Evolutionary conservation across 2,797 vertebrate genomes (phyloP).

Genomic region (Mus caroli): DNA sequence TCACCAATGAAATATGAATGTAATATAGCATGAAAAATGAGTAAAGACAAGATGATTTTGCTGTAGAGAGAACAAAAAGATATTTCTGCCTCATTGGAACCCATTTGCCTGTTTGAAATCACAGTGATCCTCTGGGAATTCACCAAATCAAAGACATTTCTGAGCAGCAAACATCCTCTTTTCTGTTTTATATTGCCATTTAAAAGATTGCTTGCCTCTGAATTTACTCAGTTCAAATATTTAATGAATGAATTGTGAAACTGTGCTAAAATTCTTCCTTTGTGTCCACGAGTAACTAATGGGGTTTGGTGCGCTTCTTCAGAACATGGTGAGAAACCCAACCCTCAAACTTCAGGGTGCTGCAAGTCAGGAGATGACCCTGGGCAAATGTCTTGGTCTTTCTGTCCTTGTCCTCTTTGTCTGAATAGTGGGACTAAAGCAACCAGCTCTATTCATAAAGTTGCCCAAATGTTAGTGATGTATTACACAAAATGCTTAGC

Average conservation of each 20-base stretch:
- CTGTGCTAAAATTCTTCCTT: slow-evolving; percentile 10
- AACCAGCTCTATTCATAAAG: slow-evolving; percentile 26
- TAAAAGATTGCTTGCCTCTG: slow-evolving; percentile 49
- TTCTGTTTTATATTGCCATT: slow-evolving; percentile 44
- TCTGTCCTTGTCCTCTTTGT: slow-evolving; percentile 1
- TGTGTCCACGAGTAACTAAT: background rate
- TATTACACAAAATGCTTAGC: slow-evolving; percentile 52
- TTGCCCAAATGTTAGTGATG: slow-evolving; percentile 30
- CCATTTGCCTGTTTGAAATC: slow-evolving; percentile 60
- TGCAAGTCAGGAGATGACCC: background rate
- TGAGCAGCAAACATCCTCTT: slow-evolving; percentile 17
- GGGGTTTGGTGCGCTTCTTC: background rate
- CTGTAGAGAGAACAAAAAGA: slow-evolving; percentile 19
- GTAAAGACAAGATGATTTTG: slow-evolving; percentile 43
- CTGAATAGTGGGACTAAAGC: slow-evolving; percentile 41
- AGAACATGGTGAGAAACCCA: slow-evolving; percentile 8
- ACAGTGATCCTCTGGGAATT: slow-evolving; percentile 52
- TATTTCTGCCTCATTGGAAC: slow-evolving; percentile 68
- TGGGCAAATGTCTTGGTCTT: background rate
- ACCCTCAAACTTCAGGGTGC: background rate
- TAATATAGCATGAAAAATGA: slow-evolving; percentile 60
- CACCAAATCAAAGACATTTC: slow-evolving; percentile 47
- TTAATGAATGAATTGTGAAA: slow-evolving; percentile 46
- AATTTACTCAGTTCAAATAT: slow-evolving; percentile 54
- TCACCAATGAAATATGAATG: slow-evolving; percentile 36